Evolutionary conservation across 2,888 invertebrate genomes (phyloP), one percentile per base, ranked within the genome.

Genomic region (Cantharis rustica): DNA sequence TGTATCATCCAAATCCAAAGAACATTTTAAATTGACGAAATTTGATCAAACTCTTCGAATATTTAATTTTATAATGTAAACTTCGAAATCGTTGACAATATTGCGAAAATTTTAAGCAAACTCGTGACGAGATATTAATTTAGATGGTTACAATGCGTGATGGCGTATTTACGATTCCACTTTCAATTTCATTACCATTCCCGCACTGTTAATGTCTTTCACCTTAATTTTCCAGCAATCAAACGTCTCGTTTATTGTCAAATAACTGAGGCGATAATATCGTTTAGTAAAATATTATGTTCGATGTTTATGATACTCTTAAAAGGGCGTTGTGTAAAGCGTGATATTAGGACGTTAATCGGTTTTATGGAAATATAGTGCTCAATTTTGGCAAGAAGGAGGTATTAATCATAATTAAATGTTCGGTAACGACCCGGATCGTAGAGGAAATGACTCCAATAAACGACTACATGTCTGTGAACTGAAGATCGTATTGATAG

Each of bases 281-380:
- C 80, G 81, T 83, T 82, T 80, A 82, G 82, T 81, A 78, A 81
- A 81, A 78, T 81, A 79, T 82, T 83, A 81, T 80, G 78, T 83
- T 76, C 80, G 79, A 72, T 85, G 84, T 85, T 85, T 85, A 85
- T 83, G 84, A 84, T 83, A 84, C 84, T 83, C 83, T 83, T 83
- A 84, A 83, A 77, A 84, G 83, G 81, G 81, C 81, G 82, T 83
- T 83, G 85, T 84, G 84, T 85, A 84, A 83, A 82, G 83, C 84
- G 84, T 83, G 84, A 85, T 85, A 86, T 85, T 89, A 88, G 89
- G 89, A 88, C 89, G 89, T 89, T 90, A 90, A 90, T 89, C 89
- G 89, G 89, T 88, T 89, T 90, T 90, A 90, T 90, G 90, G 89
- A 89, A 90, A 90, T 89, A 89, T 89, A 90, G 88, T 88, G 89